Conservation (phyloP, 2,888 invertebrate species). For the Apocheima hispidaria region DNA sequence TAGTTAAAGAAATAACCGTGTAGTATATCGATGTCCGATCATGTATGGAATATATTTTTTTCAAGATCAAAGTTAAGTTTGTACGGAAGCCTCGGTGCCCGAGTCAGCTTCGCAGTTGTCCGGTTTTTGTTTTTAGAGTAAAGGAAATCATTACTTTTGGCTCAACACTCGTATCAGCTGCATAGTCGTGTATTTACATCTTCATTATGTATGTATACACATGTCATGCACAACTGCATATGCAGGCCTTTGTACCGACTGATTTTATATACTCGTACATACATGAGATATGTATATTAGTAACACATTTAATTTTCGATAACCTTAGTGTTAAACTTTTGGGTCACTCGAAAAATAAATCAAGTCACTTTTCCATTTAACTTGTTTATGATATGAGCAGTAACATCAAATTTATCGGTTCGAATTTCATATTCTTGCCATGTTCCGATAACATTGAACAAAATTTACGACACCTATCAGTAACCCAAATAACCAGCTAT, state of each 20-base stretch:
- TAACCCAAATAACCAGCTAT: conserved; percentile 9
- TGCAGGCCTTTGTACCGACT: neutral
- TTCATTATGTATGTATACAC: too few species aligned
- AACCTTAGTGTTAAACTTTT: conserved; percentile 11
- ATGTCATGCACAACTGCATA: neutral
- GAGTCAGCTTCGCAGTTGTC: too few species aligned
- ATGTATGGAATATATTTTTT: too few species aligned
- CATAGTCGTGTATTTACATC: too few species aligned
- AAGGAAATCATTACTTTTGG: too few species aligned
- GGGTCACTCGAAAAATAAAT: neutral
- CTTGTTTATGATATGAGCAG: conserved; percentile 1
- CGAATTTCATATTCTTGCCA: conserved; percentile 10
- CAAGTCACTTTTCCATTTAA: conserved; percentile 12
- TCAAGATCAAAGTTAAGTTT: too few species aligned
- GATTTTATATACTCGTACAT: too few species aligned
- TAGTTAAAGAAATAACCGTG: too few species aligned
- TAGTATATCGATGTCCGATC: too few species aligned
- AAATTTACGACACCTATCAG: conserved; percentile 17
- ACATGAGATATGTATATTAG: too few species aligned
- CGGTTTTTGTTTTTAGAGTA: too few species aligned
- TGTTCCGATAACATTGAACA: conserved; percentile 8
- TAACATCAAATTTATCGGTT: conserved; percentile 11
- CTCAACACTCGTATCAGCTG: neutral
- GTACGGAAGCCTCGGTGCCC: too few species aligned
- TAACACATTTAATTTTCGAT: conserved; percentile 11